Base-by-base conservation (phyloP, 2,797 vertebrate species). In the Acanthurus leucopareius region DNA sequence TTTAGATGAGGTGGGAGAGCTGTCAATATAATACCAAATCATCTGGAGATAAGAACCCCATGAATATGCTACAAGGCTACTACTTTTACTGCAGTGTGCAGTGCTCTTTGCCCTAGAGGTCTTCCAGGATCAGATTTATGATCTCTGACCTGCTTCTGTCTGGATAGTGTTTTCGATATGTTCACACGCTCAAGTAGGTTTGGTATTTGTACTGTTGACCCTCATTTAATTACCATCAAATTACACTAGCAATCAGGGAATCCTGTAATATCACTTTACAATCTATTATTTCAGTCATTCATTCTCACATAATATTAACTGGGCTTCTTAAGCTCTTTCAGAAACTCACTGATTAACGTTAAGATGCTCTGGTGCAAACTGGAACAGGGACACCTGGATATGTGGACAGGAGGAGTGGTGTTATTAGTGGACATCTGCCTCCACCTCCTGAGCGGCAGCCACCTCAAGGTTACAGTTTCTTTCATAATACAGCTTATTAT, bases 21-120 rank as follows among this genome's bases (percentile, higher is more conserved):
- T 59, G 73, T 74, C 60, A 72, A 48, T 76, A 57, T 20, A 42
- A 59, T 44, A 14, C 8, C 25, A 40, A 75, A 14, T 35, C 47
- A 68, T 63, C 40, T 38, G 19, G 1, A 53, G 16, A 64, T 25
- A 75, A 64, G 47, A 47, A 19, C 7, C n/a, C 7, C 20, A 4
- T 32, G 32, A 58, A 38, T 74, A 40, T 35, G 28, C 14, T 70
- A 57, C 73, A 69, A 57, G 35, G 60, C 32, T 59, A 40, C 25
- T 22, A 57, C 71, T 73, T 67, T n/a, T 32, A 20, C 35, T 28
- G 15, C 35, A 68, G 19, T 42, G 35, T 45, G 35, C 8, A 45
- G 8, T 13, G 19, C 14, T 61, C 49, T 38, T 49, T 44, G 44
- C n/a, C 9, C 35, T 28, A 60, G 22, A 17, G 8, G 16, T 52